A percentile compares a stretch with the other conserved stretches of the same genome.
Evolutionary conservation across 2,113 vertebrate genomes (phyloP).

Genomic region (Urocitellus parryii): DNA sequence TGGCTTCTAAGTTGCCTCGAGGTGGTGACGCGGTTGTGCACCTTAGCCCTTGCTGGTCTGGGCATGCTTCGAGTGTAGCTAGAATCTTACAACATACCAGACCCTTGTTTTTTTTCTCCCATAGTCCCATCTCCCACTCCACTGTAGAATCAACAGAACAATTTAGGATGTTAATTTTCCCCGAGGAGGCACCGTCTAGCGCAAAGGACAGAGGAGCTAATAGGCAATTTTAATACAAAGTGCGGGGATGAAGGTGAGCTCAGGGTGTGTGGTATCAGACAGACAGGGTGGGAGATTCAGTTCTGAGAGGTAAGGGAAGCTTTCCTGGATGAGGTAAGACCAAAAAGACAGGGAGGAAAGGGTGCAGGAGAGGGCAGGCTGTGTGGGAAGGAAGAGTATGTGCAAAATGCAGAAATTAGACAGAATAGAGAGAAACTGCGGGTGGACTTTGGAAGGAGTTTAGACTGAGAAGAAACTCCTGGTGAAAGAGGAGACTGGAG

Average conservation of each 20-base stretch:
- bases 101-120: neutral
- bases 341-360: neutral
- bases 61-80: neutral
- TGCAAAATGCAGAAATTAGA: neutral
- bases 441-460: neutral
- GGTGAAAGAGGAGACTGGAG: neutral
- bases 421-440: neutral
- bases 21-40: neutral
- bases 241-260: neutral
- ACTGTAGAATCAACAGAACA: neutral
- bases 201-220: neutral
- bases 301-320: neutral
- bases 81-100: accelerated
- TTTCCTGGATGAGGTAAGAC: neutral
- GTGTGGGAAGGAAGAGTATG: neutral
- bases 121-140: neutral
- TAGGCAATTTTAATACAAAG: neutral
- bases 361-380: neutral
- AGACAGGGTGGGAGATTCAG: neutral
- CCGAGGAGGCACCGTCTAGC: neutral
- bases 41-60: neutral
- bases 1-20: neutral
- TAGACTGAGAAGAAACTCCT: neutral
- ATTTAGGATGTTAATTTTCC: neutral
- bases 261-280: neutral